These are phyloP conservation scores for Pediacus dermestoides DNA, from an alignment of 2,888 invertebrate species.

Conservation along the genomic window DNA sequence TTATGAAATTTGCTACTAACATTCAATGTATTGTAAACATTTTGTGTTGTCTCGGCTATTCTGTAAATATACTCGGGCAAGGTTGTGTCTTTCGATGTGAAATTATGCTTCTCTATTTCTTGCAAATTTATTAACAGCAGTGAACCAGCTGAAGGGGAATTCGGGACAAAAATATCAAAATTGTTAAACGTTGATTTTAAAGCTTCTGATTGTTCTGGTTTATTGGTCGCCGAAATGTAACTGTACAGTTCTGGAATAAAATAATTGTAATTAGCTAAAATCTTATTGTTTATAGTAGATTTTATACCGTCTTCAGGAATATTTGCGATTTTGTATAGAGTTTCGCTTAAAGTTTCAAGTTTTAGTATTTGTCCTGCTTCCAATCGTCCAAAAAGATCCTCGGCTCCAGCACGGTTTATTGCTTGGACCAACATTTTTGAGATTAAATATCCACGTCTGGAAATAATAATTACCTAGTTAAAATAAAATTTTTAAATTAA, in stretches of 20 bases:
- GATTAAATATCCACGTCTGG: constrained; percentile 53
- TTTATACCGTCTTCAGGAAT: constrained; percentile 45
- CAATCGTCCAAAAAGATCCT: constrained; percentile 48
- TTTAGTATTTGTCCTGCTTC: constrained; percentile 50
- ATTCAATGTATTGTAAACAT: constrained; percentile 37
- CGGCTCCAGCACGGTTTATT: constrained; percentile 44
- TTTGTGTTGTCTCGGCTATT: constrained; percentile 39
- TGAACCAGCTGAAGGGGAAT: constrained; percentile 38
- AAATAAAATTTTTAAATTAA: constrained; percentile 4
- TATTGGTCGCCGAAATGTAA: constrained; percentile 38
- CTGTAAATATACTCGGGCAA: constrained; percentile 36
- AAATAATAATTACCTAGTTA: constrained; percentile 14
- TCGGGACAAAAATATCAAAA: constrained; percentile 44
- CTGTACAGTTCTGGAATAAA: constrained; percentile 45
- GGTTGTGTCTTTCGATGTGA: constrained; percentile 30
- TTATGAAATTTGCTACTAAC: constrained; percentile 40
- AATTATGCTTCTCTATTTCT: constrained; percentile 38
- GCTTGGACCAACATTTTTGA: constrained; percentile 52
- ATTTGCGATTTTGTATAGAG: constrained; percentile 54
- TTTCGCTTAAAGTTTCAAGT: constrained; percentile 54
- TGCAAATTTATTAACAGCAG: constrained; percentile 39
- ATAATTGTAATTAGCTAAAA: constrained; percentile 8
- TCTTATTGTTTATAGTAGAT: neutral
- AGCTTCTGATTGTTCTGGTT: constrained; percentile 33
- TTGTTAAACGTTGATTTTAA: constrained; percentile 37